Conservation (phyloP, 2,888 invertebrate genomes). For the Dioctria rufipes region DNA sequence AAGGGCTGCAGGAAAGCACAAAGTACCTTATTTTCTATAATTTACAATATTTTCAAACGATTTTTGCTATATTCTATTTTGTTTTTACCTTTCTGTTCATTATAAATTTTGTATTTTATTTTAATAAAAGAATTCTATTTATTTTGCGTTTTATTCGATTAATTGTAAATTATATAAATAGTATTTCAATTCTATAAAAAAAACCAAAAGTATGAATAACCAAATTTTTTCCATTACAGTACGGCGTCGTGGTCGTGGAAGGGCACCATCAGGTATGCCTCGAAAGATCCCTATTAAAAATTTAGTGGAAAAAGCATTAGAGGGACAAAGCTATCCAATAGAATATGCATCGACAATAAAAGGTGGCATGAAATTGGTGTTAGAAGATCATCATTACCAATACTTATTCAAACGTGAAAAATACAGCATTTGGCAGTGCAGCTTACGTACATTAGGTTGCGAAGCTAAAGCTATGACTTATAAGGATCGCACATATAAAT, state of each 20-base stretch:
- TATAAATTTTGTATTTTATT: no score
- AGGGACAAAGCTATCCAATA: conserved; percentile 57
- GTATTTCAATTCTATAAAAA: neutral
- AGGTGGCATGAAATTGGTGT: conserved; percentile 69
- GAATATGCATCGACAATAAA: conserved; percentile 69
- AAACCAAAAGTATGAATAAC: neutral
- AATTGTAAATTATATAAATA: neutral
- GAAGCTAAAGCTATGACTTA: conserved; percentile 67
- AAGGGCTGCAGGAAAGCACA: no score
- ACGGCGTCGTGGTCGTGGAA: conserved; percentile 14
- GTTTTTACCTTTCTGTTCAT: no score
- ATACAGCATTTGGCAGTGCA: conserved; percentile 60
- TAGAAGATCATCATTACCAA: conserved; percentile 68
- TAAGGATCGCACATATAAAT: conserved; percentile 66
- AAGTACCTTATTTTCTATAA: no score
- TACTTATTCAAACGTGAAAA: conserved; percentile 68
- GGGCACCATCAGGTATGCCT: conserved; percentile 4
- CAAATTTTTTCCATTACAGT: neutral
- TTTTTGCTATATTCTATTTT: no score
- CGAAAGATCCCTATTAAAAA: conserved; percentile 10
- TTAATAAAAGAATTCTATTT: neutral
- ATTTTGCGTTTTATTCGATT: neutral
- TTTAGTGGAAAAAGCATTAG: conserved; percentile 29
- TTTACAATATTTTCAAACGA: no score
- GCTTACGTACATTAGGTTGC: conserved; percentile 63